Evolutionary conservation across 2,797 vertebrate species (phyloP).

Genomic region (Vipera ursinii): DNA sequence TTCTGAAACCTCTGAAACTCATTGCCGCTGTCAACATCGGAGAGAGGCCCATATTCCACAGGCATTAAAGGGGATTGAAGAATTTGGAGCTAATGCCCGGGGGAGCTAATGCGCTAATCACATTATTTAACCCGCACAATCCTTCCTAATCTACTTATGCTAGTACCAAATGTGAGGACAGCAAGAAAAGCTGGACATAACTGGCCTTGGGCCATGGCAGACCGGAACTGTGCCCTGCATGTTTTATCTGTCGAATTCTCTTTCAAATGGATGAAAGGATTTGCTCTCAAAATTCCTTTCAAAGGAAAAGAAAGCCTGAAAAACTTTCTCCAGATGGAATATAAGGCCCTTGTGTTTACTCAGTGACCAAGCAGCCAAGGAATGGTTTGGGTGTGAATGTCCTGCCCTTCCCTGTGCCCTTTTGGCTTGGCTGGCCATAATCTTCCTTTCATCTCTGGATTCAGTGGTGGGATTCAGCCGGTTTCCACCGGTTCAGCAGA

Average conservation of each 20-base stretch:
- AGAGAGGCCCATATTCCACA: not conserved
- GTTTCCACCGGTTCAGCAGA: too few species aligned
- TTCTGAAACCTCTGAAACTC: not conserved
- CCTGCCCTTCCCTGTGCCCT: not conserved
- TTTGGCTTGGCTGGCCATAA: not conserved
- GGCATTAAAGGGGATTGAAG: slow-evolving; percentile 7
- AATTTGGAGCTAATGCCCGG: not conserved
- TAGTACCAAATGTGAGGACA: not conserved
- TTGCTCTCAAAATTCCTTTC: not conserved
- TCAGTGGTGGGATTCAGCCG: too few species aligned
- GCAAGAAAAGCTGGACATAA: not conserved
- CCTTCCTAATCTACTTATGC: not conserved
- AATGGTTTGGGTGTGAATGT: not conserved
- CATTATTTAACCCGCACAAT: slow-evolving; percentile 6
- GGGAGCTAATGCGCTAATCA: slow-evolving; percentile 1
- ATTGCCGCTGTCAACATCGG: not conserved
- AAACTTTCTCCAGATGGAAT: not conserved
- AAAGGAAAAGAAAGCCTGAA: not conserved
- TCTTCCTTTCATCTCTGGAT: not conserved
- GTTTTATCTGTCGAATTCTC: not conserved
- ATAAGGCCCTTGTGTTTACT: not conserved
- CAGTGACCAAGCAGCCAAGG: not conserved
- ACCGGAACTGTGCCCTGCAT: not conserved
- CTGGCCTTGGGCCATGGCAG: not conserved
- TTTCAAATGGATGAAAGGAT: not conserved